Percentiles rank a stretch among this genome's conserved stretches.
Evolutionary conservation across 2,113 vertebrate genomes (phyloP).

Genomic region (Dromiciops gliroides): DNA sequence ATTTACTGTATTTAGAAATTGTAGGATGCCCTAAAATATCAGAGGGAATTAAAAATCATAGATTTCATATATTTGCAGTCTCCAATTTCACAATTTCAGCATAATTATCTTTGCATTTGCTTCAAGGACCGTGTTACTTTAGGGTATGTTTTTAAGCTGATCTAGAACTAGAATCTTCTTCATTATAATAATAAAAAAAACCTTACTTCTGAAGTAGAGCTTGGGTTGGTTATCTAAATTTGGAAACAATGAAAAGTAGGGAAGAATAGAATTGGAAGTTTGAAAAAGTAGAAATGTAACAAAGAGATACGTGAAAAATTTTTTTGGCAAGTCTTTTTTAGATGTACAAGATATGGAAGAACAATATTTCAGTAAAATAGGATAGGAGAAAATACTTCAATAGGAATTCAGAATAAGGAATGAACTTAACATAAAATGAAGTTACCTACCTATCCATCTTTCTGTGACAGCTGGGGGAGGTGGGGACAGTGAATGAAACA

Average conservation of each 20-base stretch:
- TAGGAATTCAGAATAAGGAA: constrained; percentile 34
- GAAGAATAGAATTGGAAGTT: background rate
- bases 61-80: constrained; percentile 41
- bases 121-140: constrained; percentile 26
- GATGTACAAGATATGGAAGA: constrained; percentile 33
- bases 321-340: background rate
- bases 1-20: constrained; percentile 46
- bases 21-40: constrained; percentile 57
- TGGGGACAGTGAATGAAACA: background rate
- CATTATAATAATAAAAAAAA: background rate
- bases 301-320: background rate
- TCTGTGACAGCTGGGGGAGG: background rate
- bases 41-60: constrained; percentile 53
- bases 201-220: background rate
- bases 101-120: constrained; percentile 13
- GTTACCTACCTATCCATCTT: background rate
- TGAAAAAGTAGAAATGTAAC: constrained; percentile 23
- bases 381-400: constrained; percentile 43
- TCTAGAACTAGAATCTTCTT: background rate
- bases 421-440: constrained; percentile 44
- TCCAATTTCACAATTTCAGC: constrained; percentile 29
- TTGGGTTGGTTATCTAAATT: constrained; percentile 18
- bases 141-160: background rate
- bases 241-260: constrained; percentile 4
- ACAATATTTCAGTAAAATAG: constrained; percentile 37